These are phyloP conservation scores for Misgurnus mizolepis DNA, from an alignment of 2,113 vertebrate species.

Conservation along the genomic window DNA sequence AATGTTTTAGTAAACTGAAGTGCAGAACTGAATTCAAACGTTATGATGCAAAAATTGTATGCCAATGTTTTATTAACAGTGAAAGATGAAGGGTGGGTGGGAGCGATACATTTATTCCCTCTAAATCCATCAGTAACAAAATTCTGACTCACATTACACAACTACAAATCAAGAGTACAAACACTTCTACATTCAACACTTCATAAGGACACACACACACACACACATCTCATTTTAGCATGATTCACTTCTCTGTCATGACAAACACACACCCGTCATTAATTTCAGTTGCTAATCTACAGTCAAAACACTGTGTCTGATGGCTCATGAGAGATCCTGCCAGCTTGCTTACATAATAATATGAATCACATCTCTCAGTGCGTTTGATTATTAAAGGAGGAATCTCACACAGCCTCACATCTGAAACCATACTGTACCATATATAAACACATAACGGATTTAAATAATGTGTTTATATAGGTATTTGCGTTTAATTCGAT, in stretches of 20 bases:
- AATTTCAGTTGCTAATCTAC: constrained; percentile 6
- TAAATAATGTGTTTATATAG: not conserved
- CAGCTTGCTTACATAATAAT: constrained; percentile 10
- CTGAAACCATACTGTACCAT: not conserved
- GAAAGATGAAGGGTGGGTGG: too few species aligned
- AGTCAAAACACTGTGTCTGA: not conserved
- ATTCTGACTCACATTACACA: too few species aligned
- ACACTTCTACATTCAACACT: too few species aligned
- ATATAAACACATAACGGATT: not conserved
- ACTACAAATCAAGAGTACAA: too few species aligned
- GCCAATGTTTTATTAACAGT: too few species aligned
- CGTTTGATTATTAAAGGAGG: not conserved
- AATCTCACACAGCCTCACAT: not conserved
- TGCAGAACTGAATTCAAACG: too few species aligned
- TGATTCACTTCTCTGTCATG: not conserved
- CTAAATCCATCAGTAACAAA: too few species aligned
- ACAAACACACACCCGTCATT: not conserved
- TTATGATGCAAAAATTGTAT: too few species aligned
- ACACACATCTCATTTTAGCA: not conserved
- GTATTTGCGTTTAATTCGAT: too few species aligned
- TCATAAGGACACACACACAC: too few species aligned
- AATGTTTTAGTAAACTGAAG: too few species aligned
- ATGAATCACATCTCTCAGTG: constrained; percentile 19
- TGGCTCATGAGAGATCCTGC: not conserved
- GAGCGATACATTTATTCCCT: too few species aligned